Conservation (phyloP, 2,888 invertebrate genomes). For the Sphecodes monilicornis region DNA sequence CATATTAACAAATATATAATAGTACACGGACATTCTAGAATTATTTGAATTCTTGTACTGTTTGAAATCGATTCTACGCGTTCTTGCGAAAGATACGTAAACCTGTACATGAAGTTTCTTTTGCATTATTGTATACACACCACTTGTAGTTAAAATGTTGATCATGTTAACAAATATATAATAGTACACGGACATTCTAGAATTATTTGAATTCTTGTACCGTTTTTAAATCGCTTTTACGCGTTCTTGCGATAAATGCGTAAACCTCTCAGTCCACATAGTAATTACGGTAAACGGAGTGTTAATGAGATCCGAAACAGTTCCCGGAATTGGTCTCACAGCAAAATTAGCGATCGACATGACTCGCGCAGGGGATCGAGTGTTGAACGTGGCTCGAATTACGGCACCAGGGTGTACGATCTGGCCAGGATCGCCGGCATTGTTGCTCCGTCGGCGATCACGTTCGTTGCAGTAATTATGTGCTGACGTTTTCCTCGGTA, state of each 20-base stretch:
- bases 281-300: neutral
- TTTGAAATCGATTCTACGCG: neutral
- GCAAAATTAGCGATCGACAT: conserved; percentile 12
- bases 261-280: neutral
- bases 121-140: neutral
- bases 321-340: neutral
- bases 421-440: conserved; percentile 43
- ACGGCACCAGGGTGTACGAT: conserved; percentile 33
- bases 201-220: neutral
- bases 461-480: conserved; percentile 81
- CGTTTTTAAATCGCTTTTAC: neutral
- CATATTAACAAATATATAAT: neutral
- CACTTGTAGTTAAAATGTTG: neutral
- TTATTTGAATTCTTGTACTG: neutral
- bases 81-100: neutral
- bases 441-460: conserved; percentile 65
- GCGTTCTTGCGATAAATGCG: neutral
- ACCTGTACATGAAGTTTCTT: neutral
- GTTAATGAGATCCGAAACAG: neutral
- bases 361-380: conserved; percentile 1
- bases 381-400: conserved; percentile 34
- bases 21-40: neutral
- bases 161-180: neutral
- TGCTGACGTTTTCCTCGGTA: conserved; percentile 78
- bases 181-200: too few relatives aligned